These are phyloP conservation scores for Illadopsis cleaveri DNA, from an alignment of 2,113 vertebrate genomes.

Conservation along the genomic window DNA sequence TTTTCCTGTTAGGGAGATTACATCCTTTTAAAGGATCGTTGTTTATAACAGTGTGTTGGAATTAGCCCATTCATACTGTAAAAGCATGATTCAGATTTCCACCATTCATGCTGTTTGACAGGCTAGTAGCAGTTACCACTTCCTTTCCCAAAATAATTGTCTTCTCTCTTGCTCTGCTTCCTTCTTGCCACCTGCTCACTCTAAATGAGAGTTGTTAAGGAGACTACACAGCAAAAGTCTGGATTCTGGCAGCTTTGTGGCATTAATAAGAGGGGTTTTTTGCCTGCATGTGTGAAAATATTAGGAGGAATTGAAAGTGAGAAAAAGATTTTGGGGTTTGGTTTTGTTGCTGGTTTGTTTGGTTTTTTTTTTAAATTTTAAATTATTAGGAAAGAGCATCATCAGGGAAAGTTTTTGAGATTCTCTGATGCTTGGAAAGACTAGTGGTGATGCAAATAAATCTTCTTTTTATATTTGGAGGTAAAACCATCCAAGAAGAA, in stretches of 20 bases:
- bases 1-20: background rate
- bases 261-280: background rate
- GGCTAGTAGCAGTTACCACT: constrained; percentile 35
- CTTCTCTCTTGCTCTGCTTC: constrained; percentile 24
- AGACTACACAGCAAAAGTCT: background rate
- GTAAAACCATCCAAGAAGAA: background rate
- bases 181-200: constrained; percentile 44
- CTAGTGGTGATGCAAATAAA: background rate
- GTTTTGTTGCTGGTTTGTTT: background rate
- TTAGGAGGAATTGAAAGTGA: background rate
- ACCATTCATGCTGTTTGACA: constrained; percentile 24
- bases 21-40: background rate
- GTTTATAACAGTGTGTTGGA: background rate
- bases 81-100: constrained; percentile 34
- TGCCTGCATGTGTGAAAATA: background rate
- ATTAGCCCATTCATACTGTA: constrained; percentile 2
- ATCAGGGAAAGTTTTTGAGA: background rate
- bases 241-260: background rate
- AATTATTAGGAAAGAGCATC: background rate
- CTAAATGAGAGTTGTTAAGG: background rate
- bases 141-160: constrained; percentile 49
- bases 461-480: background rate
- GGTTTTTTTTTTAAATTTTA: background rate
- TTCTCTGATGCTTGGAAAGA: background rate
- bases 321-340: background rate